Evolutionary conservation across 2,113 vertebrate species (phyloP), one percentile per base, ranked within the genome.

Genomic region (Cyanoliseus patagonus): DNA sequence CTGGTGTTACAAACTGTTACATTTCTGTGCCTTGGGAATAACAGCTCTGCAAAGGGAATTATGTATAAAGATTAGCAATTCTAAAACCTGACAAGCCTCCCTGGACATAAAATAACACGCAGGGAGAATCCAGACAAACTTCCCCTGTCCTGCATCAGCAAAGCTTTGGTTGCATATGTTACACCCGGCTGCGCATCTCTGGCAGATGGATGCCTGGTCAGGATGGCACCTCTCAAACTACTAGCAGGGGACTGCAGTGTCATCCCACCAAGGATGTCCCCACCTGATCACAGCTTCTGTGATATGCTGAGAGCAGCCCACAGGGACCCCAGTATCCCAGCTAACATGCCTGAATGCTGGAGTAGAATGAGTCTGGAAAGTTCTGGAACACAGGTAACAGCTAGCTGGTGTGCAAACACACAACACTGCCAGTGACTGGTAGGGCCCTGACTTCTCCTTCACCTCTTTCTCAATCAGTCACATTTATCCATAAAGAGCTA

Each of bases 211-310:
- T 35, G 8, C 39, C 68, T 82, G 59, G 59, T 77, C 53, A 64
- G 33, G 27, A 33, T 24, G 30, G 27, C 44, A 87, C 31, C 61
- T 63, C 69, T 75, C 28, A 75, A 87, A 53, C 20, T 44, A 27
- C 41, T 30, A 23, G 5, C 27, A 55, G 73, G 49, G 10, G 49
- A 75, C 33, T 62, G 49, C 61, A 31, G 15, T 41, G 9, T 79
- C 3, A 4, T 33, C 11, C 1, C 2, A 8, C 16, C 6, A 5
- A 0, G 13, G 31, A 44, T 53, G 46, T 84, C 46, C 57, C 31
- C 13, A 39, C 19, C 75, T 59, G 42, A 47, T 53, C 55, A 63
- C 63, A 86, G 13, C 17, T 83, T 86, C 68, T 51, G 35, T 35
- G 33, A 49, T 31, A 44, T 3, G 23, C 76, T 73, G 52, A 82